Percentiles rank a stretch among this genome's conserved stretches.
Conservation (phyloP, 2,113 vertebrate species). For the Puffinus mauretanicus region DNA sequence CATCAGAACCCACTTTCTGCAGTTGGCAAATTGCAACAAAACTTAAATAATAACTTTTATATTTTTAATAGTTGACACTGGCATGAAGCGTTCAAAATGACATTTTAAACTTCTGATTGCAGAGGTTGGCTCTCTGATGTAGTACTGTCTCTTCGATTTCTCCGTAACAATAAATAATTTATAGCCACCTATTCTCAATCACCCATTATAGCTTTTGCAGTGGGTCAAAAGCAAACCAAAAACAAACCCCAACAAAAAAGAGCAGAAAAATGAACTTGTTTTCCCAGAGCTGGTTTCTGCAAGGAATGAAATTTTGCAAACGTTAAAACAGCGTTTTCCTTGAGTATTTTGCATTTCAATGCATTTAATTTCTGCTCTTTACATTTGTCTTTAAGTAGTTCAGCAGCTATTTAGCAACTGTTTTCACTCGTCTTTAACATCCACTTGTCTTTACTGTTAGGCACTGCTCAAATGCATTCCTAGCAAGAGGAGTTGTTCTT, state of each 20-base stretch:
- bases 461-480: neutral
- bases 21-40: neutral
- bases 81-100: neutral
- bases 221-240: neutral
- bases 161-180: neutral
- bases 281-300: neutral
- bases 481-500: neutral
- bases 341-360: neutral
- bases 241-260: neutral
- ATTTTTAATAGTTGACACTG: neutral
- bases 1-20: slow-evolving; percentile 25
- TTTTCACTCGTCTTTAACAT: neutral
- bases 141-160: neutral
- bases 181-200: neutral
- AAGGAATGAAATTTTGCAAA: neutral
- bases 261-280: neutral
- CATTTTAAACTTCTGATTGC: neutral
- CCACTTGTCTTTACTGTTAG: neutral
- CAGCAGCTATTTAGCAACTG: neutral
- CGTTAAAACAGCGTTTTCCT: neutral
- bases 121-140: neutral
- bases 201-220: neutral
- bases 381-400: neutral
- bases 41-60: neutral
- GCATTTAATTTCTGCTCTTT: neutral